Conservation (phyloP, 1,140 invertebrate species). For the Papilio helenus region DNA sequence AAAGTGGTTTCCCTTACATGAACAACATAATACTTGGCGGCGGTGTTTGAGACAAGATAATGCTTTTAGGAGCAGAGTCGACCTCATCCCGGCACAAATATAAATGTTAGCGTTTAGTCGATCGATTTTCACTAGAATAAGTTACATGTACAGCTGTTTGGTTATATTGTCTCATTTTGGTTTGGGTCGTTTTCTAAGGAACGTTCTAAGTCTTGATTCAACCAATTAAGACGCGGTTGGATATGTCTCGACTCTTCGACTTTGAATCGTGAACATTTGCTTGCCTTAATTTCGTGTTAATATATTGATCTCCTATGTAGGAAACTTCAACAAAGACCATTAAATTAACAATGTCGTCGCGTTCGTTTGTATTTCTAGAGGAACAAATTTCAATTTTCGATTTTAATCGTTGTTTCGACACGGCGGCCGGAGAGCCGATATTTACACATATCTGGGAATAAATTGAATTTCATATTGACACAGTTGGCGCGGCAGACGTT, state of each 20-base stretch:
- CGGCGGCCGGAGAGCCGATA: constrained; percentile 13
- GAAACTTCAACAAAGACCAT: background rate
- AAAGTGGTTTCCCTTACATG: constrained; percentile 38
- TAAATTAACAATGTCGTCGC: background rate
- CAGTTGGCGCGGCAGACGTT: constrained; percentile 26
- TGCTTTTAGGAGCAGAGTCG: too few relatives aligned
- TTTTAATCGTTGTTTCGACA: constrained; percentile 29
- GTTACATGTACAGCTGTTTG: too few relatives aligned
- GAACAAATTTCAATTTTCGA: constrained; percentile 22
- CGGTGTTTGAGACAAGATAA: too few relatives aligned
- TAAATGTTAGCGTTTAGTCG: background rate
- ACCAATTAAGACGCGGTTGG: too few relatives aligned
- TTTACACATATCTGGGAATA: constrained; percentile 38
- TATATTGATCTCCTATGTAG: background rate
- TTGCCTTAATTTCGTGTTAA: background rate
- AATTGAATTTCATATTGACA: constrained; percentile 39
- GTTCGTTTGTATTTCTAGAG: constrained; percentile 2
- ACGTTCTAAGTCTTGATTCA: background rate
- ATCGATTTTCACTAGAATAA: background rate
- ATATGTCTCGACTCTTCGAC: too few relatives aligned
- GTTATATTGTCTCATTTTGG: too few relatives aligned
- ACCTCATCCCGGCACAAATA: too few relatives aligned
- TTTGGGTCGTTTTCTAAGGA: background rate
- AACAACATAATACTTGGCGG: constrained; percentile 26
- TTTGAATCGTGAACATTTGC: background rate